phyloP scores from a whole-genome alignment of 2,113 vertebrate genomes.

The Xyliphius kryptos region DNA sequence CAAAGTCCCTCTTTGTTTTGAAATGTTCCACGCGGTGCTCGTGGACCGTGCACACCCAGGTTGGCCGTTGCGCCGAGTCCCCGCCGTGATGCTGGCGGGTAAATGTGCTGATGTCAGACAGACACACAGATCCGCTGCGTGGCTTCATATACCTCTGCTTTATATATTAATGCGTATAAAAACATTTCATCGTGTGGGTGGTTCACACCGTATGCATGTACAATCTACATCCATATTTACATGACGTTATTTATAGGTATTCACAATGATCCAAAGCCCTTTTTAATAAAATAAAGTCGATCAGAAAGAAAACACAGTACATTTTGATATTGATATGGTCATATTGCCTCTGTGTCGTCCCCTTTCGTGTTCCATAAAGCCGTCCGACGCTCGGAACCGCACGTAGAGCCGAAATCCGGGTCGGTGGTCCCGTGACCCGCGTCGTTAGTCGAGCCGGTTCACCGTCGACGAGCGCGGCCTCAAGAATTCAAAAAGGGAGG shows the following conservation, averaged over 20 bases:
- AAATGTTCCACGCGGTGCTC: no score
- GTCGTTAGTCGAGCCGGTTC: no score
- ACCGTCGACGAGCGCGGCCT: no score
- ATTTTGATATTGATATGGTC: slow-evolving; percentile 40
- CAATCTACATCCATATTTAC: slow-evolving; percentile 51
- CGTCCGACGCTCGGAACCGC: slow-evolving; percentile 7
- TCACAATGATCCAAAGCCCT: slow-evolving; percentile 62
- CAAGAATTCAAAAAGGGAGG: background rate
- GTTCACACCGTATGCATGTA: slow-evolving; percentile 52
- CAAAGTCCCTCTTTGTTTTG: no score
- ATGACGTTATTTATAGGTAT: slow-evolving; percentile 54
- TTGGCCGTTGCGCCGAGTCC: no score
- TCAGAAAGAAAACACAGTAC: slow-evolving; percentile 51
- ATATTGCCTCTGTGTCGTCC: slow-evolving; percentile 40
- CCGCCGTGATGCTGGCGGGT: no score
- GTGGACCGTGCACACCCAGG: no score
- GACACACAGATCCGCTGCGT: slow-evolving; percentile 12
- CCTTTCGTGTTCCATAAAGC: slow-evolving; percentile 10
- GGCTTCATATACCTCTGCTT: slow-evolving; percentile 16
- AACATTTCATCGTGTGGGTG: slow-evolving; percentile 39
- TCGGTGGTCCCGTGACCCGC: no score
- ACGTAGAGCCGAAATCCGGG: slow-evolving; percentile 4
- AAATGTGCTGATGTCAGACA: background rate
- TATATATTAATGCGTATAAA: slow-evolving; percentile 38
- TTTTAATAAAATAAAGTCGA: slow-evolving; percentile 34